Evolutionary conservation across 2,888 invertebrate species (phyloP).

Genomic region (Myopa tessellatipennis): DNA sequence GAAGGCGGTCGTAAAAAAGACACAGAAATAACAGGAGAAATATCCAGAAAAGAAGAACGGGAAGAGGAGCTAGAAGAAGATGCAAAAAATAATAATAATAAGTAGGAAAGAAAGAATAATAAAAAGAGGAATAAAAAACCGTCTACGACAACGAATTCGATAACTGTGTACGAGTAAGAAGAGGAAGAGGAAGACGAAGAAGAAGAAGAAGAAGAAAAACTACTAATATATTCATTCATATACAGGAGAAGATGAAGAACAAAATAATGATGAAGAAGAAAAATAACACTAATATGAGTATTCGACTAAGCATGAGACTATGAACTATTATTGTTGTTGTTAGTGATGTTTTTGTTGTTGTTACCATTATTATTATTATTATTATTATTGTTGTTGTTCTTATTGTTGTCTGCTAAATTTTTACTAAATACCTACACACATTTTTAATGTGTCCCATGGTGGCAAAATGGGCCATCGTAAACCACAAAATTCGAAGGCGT

Average conservation of each 20-base stretch:
- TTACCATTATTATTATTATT: slow-evolving; percentile 43
- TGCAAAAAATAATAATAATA: neutral
- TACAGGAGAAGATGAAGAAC: slow-evolving; percentile 11
- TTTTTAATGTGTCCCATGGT: too few relatives aligned
- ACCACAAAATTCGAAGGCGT: slow-evolving; percentile 13
- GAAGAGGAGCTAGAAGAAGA: neutral
- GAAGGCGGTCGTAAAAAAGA: neutral
- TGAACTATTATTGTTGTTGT: neutral
- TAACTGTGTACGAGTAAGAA: neutral
- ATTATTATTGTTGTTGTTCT: slow-evolving; percentile 54
- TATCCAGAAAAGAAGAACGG: neutral
- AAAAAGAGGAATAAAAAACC: too few relatives aligned
- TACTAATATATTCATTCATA: too few relatives aligned
- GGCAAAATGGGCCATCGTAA: neutral
- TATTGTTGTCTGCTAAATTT: neutral
- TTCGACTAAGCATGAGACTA: neutral
- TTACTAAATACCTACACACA: slow-evolving; percentile 19
- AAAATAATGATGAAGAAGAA: slow-evolving; percentile 4
- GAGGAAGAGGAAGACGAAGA: slow-evolving; percentile 30
- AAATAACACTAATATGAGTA: neutral
- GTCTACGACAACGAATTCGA: too few relatives aligned
- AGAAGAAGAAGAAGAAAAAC: slow-evolving; percentile 31
- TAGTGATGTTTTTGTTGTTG: slow-evolving; percentile 42
- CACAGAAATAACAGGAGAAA: neutral
- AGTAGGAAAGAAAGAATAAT: too few relatives aligned